Conservation (phyloP, 2,888 invertebrate genomes). For the Heteromurus nitidus region DNA sequence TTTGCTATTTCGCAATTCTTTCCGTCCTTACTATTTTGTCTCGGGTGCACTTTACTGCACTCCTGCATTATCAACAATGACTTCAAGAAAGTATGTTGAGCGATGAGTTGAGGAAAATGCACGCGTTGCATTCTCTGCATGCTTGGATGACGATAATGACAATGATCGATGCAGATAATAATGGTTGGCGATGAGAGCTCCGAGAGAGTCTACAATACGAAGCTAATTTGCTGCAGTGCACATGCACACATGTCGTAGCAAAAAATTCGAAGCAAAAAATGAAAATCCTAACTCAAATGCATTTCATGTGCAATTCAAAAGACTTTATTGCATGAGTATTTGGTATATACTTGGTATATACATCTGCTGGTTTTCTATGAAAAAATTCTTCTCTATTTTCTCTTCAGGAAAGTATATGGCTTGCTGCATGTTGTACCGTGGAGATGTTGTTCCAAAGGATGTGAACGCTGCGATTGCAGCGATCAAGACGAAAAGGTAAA, state of each 20-base stretch:
- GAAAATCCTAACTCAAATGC: too few relatives aligned
- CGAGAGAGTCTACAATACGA: not conserved
- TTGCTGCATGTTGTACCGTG: slow-evolving; percentile 86
- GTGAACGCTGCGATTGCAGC: slow-evolving; percentile 84
- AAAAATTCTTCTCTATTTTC: not conserved
- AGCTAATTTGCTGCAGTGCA: slow-evolving; percentile 5
- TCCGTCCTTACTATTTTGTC: not conserved
- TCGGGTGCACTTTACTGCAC: slow-evolving; percentile 14
- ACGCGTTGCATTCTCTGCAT: not conserved
- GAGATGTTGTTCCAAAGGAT: slow-evolving; percentile 89
- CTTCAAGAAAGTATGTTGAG: too few relatives aligned
- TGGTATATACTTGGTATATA: not conserved
- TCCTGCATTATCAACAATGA: slow-evolving; percentile 12
- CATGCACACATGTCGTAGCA: not conserved
- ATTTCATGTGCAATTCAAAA: not conserved
- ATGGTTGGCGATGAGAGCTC: slow-evolving; percentile 12
- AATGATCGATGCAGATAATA: not conserved
- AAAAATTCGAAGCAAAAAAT: not conserved
- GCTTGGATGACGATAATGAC: slow-evolving; percentile 10
- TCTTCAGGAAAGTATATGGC: slow-evolving; percentile 76
- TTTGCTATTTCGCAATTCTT: not conserved
- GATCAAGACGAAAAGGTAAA: slow-evolving; percentile 80
- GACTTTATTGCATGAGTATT: not conserved
- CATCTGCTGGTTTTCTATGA: not conserved
- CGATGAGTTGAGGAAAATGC: slow-evolving; percentile 3